Base-by-base conservation (phyloP, 2,113 vertebrate species). In the Microcebus tavaratra region DNA sequence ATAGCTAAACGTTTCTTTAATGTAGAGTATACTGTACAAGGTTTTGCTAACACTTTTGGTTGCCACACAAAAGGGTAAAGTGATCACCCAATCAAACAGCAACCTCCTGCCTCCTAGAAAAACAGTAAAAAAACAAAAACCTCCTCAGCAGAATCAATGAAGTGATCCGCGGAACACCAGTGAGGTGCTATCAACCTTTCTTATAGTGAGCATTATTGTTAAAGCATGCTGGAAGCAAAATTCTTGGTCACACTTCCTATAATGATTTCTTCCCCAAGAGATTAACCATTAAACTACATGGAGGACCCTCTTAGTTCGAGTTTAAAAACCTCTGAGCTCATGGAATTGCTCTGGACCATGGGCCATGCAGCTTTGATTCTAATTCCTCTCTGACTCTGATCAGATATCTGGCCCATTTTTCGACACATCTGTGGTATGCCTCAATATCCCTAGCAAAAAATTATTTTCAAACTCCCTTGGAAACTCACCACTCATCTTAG, bases 371-470 rank as follows among this genome's bases (percentile, higher is more conserved):
- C 48, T 73, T 68, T 86, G 68, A 73, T 89, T 94, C 78, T 63
- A 86, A 94, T 67, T 86, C 31, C 86, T 93, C 90, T 79, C 67
- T 94, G 50, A 93, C 78, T 82, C 65, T 92, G 53, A 76, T 78
- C 34, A 91, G 50, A 85, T 36, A 93, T 67, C 61, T 91, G 89
- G 59, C 9, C 82, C 21, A 91, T 53, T 39, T 80, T 96, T 34
- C 20, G 15, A 57, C 48, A 39, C 10, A n/a, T 59, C 34, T 72
- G 12, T 12, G 21, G 20, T 20, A 29, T 83, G 57, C 10, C 36
- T 86, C 70, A 76, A 57, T 94, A 91, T 53, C 10, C 39, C 25
- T 48, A 36, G 12, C 63, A 18, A 39, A 88, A 75, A 94, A 93
- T 21, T 3, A 31, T 36, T 59, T 73, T 55, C 70, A 29, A 59